Conservation (phyloP, 2,113 vertebrate species). For the Cromileptes altivelis region DNA sequence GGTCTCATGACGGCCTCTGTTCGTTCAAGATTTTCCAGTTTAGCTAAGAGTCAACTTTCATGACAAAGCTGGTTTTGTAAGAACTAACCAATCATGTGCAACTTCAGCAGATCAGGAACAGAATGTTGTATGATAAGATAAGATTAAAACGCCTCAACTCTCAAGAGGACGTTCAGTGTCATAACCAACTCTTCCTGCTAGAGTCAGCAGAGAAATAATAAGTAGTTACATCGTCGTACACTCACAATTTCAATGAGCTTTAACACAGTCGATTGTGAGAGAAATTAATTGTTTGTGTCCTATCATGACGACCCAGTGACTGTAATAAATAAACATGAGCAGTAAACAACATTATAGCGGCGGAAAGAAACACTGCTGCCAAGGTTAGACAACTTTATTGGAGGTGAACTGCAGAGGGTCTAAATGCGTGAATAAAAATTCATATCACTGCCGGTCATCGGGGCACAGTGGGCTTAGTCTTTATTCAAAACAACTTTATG, state of each 20-base stretch:
- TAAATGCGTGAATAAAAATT: constrained; percentile 52
- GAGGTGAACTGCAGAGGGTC: constrained; percentile 26
- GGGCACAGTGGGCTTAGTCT: constrained; percentile 25
- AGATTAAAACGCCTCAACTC: not conserved
- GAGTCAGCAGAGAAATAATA: not conserved
- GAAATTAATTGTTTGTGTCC: not conserved
- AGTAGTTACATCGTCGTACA: no score
- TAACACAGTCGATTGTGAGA: not conserved
- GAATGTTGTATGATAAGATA: not conserved
- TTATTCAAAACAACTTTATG: constrained; percentile 54
- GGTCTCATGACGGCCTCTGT: not conserved
- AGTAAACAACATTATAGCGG: constrained; percentile 13
- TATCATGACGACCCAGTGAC: not conserved
- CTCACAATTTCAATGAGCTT: not conserved
- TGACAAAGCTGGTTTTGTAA: not conserved
- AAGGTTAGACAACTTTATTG: constrained; percentile 26
- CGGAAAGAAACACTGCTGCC: constrained; percentile 9
- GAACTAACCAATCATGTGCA: not conserved
- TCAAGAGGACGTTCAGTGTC: not conserved
- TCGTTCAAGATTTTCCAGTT: not conserved
- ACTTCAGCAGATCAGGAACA: not conserved
- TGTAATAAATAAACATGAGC: constrained; percentile 21
- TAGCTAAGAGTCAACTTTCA: not conserved
- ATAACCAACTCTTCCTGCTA: not conserved
- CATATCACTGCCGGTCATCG: constrained; percentile 21